phyloP scores from a whole-genome alignment of 2,888 invertebrate genomes.

The Thymelicus acteon region DNA sequence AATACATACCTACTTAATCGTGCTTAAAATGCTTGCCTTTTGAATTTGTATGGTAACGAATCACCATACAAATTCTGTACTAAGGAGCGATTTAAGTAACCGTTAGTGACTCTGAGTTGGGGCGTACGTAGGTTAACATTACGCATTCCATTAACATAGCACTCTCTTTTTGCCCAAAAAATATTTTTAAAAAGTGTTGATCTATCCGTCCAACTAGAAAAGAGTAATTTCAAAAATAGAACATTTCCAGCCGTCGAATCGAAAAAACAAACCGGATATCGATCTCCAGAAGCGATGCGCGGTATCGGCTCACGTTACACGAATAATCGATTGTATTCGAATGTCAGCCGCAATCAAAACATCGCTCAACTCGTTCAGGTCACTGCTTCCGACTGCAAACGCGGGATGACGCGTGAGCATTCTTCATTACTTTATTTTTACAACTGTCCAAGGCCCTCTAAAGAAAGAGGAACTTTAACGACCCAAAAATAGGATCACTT shows the following conservation, averaged over 20 bases:
- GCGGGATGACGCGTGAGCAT: slow-evolving; percentile 72
- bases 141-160: too few relatives aligned
- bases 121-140: too few relatives aligned
- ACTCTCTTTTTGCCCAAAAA: too few relatives aligned
- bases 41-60: too few relatives aligned
- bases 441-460: slow-evolving; percentile 20
- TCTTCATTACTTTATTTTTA: slow-evolving; percentile 45
- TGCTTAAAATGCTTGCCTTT: too few relatives aligned
- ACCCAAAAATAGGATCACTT: slow-evolving; percentile 19
- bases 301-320: slow-evolving; percentile 74
- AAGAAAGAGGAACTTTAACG: slow-evolving; percentile 18
- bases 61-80: too few relatives aligned
- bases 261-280: slow-evolving; percentile 56
- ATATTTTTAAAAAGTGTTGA: neutral
- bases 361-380: slow-evolving; percentile 68
- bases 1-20: too few relatives aligned
- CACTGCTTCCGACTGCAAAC: slow-evolving; percentile 80
- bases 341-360: slow-evolving; percentile 83
- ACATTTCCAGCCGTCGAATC: slow-evolving; percentile 53
- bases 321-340: slow-evolving; percentile 80
- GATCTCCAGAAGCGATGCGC: slow-evolving; percentile 51
- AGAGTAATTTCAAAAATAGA: slow-evolving; percentile 32
- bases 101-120: too few relatives aligned
- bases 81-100: too few relatives aligned
- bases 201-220: neutral